A percentile compares a stretch with the other conserved stretches of the same genome.
phyloP scores from a whole-genome alignment of 2,888 invertebrate genomes.

The Anorthoa munda region DNA sequence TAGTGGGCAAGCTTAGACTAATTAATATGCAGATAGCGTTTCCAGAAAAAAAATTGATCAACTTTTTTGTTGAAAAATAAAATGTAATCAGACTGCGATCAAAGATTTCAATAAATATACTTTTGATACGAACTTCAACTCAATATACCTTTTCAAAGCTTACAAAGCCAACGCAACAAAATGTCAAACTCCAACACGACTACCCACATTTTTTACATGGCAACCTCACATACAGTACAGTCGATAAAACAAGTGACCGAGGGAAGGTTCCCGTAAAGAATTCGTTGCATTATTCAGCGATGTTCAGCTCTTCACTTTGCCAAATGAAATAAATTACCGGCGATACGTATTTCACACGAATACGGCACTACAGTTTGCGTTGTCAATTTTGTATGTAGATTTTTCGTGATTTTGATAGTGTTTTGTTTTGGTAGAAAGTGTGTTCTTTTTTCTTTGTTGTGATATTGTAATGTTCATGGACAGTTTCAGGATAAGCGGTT shows the following conservation, averaged over 20 bases:
- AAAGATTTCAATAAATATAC: no score
- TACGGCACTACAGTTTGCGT: conserved; percentile 52
- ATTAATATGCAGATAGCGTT: no score
- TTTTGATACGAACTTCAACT: no score
- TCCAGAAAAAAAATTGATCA: no score
- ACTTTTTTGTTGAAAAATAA: no score
- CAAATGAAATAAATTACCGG: conserved; percentile 81
- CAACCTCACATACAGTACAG: conserved; percentile 53
- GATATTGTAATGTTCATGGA: background rate
- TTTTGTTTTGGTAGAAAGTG: background rate
- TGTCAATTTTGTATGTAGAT: conserved; percentile 59
- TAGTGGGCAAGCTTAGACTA: no score
- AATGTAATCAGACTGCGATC: no score
- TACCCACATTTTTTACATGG: conserved; percentile 58
- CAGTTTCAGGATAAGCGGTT: background rate
- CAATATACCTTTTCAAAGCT: no score
- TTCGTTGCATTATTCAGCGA: conserved; percentile 75
- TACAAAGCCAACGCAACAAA: conserved; percentile 14
- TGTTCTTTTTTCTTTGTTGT: background rate
- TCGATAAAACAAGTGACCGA: conserved; percentile 67
- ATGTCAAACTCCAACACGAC: conserved; percentile 36
- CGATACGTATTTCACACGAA: conserved; percentile 68
- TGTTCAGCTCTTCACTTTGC: conserved; percentile 72
- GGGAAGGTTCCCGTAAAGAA: conserved; percentile 67
- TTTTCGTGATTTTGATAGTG: conserved; percentile 43